phyloP scores from a whole-genome alignment of 1,140 invertebrate species.

The Drosophila arawakana region DNA sequence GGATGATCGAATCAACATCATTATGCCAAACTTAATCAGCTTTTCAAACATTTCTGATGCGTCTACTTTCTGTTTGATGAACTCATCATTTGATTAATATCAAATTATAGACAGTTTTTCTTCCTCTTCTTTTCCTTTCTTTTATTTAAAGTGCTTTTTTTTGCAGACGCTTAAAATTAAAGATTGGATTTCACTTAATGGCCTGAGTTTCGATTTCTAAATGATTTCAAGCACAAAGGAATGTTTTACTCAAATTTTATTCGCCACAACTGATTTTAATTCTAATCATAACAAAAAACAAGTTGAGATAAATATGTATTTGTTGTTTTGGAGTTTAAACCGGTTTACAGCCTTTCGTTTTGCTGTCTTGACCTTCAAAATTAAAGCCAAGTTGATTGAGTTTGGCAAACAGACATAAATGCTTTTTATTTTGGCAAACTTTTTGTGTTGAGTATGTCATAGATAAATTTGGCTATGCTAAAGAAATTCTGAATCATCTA shows the following conservation, averaged over 20 bases:
- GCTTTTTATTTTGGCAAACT: conserved; percentile 13
- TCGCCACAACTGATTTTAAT: background rate
- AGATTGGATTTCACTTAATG: background rate
- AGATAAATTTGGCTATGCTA: conserved; percentile 13
- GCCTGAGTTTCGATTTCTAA: background rate
- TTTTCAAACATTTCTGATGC: background rate
- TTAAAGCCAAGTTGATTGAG: conserved; percentile 24
- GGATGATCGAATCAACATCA: conserved; percentile 12
- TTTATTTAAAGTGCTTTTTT: background rate
- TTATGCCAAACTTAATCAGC: conserved; percentile 10
- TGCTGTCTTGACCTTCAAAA: conserved; percentile 22
- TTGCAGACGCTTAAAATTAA: background rate
- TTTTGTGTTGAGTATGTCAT: background rate
- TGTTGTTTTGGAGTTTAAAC: conserved; percentile 4
- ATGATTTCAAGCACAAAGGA: background rate
- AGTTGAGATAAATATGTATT: background rate
- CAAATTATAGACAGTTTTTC: background rate
- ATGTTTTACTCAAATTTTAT: background rate
- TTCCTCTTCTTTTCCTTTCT: background rate
- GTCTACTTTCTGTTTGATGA: conserved; percentile 9
- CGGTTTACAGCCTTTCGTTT: conserved; percentile 13
- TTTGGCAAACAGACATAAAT: conserved; percentile 2
- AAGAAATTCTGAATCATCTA: conserved; percentile 14
- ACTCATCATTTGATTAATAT: conserved; percentile 18
- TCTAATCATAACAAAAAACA: conserved; percentile 10